These are phyloP conservation scores for Hypercompe scribonia DNA, from an alignment of 2,888 invertebrate species.

Conservation along the genomic window DNA sequence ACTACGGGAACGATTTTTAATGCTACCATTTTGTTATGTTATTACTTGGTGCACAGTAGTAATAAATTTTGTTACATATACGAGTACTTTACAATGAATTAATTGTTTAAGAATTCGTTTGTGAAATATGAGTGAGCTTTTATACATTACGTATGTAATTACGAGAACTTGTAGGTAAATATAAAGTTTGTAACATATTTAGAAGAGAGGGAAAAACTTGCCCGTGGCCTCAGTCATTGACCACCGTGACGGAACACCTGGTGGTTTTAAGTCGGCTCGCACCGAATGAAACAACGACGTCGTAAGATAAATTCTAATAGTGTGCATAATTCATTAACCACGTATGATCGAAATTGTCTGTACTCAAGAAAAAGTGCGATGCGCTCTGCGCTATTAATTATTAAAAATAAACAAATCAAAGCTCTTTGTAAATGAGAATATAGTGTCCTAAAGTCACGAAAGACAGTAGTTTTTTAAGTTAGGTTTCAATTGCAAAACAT, in stretches of 20 bases:
- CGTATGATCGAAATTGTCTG: not conserved
- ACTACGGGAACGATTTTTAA: constrained; percentile 8
- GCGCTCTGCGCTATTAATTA: not conserved
- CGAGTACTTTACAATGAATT: not conserved
- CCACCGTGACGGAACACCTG: constrained; percentile 6
- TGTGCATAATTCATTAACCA: not conserved
- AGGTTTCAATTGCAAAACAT: not conserved
- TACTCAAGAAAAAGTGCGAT: not conserved
- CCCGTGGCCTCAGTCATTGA: not conserved
- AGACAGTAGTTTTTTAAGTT: no score
- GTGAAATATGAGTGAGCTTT: constrained; percentile 6
- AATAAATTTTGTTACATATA: constrained; percentile 2
- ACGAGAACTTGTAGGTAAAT: not conserved
- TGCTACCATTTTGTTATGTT: constrained; percentile 6
- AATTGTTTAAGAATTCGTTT: constrained; percentile 1
- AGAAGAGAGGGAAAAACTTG: not conserved
- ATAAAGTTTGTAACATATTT: not conserved
- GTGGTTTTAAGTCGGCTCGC: not conserved
- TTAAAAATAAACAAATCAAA: not conserved
- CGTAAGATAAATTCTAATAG: not conserved
- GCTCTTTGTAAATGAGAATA: not conserved
- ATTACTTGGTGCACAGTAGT: constrained; percentile 3
- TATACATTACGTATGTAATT: not conserved
- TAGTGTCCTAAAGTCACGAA: not conserved
- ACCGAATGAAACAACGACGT: not conserved